phyloP scores from a whole-genome alignment of 2,797 vertebrate genomes.

The Neosilurus hyrtlii region DNA sequence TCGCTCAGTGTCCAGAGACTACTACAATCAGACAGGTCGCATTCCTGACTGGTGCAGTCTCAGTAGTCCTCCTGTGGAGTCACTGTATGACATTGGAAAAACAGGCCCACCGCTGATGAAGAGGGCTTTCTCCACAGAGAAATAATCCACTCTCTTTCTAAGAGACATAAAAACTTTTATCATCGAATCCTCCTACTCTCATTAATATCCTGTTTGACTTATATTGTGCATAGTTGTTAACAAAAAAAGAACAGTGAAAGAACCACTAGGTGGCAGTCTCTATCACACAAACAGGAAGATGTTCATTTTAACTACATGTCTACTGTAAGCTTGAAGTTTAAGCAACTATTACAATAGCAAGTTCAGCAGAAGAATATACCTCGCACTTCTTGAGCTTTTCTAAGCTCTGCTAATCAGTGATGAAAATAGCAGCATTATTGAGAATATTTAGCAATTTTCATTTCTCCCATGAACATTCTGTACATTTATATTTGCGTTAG shows the following conservation, averaged over 20 bases:
- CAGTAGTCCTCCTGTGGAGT: conserved; percentile 88
- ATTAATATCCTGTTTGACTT: background rate
- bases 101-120: conserved; percentile 90
- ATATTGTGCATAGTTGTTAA: background rate
- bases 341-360: background rate
- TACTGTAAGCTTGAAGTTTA: background rate
- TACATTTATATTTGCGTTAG: background rate
- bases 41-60: conserved; percentile 96
- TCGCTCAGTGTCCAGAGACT: conserved; percentile 92
- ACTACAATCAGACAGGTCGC: conserved; percentile 91
- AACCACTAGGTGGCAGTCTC: conserved; percentile 22
- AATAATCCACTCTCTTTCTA: conserved; percentile 67
- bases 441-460: background rate
- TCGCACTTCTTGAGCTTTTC: background rate
- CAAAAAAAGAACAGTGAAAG: background rate
- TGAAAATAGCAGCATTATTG: background rate
- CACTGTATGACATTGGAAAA: conserved; percentile 87
- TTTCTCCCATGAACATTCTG: background rate
- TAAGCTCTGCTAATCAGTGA: background rate
- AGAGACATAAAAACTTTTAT: background rate
- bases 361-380: background rate
- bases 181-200: background rate
- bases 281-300: background rate
- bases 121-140: conserved; percentile 95
- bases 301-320: background rate